phyloP scores from a whole-genome alignment of 2,797 vertebrate species.

The Leptatherina wallacei region DNA sequence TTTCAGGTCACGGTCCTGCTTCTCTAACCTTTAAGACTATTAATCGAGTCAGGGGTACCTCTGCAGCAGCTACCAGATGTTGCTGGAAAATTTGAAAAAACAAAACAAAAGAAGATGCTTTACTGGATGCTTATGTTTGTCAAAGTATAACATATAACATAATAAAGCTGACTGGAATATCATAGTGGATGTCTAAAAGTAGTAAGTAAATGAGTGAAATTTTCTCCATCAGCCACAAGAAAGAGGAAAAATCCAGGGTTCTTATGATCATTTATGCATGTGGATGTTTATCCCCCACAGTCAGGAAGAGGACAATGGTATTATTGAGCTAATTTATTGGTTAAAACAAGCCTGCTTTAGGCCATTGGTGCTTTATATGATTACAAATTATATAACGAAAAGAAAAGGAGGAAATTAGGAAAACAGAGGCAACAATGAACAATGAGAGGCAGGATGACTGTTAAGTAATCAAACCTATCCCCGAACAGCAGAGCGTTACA shows the following conservation, averaged over 20 bases:
- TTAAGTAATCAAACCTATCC: constrained; percentile 40
- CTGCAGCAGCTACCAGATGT: background rate
- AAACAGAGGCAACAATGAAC: background rate
- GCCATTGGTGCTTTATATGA: constrained; percentile 13
- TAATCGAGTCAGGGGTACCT: background rate
- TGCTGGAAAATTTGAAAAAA: background rate
- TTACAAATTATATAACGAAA: constrained; percentile 22
- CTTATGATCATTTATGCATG: background rate
- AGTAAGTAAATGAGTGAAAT: background rate
- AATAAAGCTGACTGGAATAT: background rate
- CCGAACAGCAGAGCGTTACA: constrained; percentile 43
- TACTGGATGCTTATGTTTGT: background rate
- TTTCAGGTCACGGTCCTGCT: background rate
- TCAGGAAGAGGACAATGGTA: background rate
- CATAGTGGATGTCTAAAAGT: background rate
- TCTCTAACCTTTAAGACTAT: constrained; percentile 6
- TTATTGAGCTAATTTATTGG: background rate
- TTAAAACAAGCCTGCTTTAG: background rate
- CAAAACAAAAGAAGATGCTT: background rate
- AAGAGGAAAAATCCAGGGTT: background rate
- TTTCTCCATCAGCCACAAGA: background rate
- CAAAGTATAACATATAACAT: background rate
- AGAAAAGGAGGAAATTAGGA: constrained; percentile 36
- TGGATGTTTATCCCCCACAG: background rate
- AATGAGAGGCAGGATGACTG: constrained; percentile 19